phyloP scores from a whole-genome alignment of 2,113 vertebrate genomes.

The Xiphophorus hellerii region DNA sequence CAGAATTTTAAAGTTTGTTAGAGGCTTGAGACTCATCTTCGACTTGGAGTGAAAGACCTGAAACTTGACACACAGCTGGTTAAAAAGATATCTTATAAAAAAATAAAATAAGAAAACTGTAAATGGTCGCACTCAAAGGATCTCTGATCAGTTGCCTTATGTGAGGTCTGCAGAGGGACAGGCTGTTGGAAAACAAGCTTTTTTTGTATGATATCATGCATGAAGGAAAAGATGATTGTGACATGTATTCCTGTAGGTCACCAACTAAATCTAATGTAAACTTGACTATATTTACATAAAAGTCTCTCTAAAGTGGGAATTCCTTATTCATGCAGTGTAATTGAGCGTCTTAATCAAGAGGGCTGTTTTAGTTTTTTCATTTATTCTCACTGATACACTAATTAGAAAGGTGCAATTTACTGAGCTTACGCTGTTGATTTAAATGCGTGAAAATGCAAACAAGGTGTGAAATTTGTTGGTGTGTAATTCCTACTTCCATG shows the following conservation, averaged over 20 bases:
- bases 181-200: not conserved
- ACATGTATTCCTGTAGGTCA: not conserved
- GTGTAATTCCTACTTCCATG: conserved; percentile 32
- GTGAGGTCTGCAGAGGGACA: not conserved
- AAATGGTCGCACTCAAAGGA: not conserved
- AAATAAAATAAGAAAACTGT: too few relatives aligned
- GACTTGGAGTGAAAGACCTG: too few relatives aligned
- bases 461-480: conserved; percentile 40
- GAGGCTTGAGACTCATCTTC: too few relatives aligned
- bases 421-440: conserved; percentile 34
- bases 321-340: not conserved
- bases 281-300: not conserved
- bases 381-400: conserved; percentile 1
- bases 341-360: conserved; percentile 2
- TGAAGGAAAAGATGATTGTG: not conserved
- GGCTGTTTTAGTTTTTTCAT: not conserved
- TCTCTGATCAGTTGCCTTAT: too few relatives aligned
- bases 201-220: not conserved
- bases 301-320: not conserved
- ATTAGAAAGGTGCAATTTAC: conserved; percentile 35
- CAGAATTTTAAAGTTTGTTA: too few relatives aligned
- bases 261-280: not conserved
- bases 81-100: too few relatives aligned
- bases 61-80: too few relatives aligned
- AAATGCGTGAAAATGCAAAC: conserved; percentile 36